A percentile compares a stretch with the other conserved stretches of the same genome.
Conservation (phyloP, 1,140 invertebrate species). For the Heliconius himera region DNA sequence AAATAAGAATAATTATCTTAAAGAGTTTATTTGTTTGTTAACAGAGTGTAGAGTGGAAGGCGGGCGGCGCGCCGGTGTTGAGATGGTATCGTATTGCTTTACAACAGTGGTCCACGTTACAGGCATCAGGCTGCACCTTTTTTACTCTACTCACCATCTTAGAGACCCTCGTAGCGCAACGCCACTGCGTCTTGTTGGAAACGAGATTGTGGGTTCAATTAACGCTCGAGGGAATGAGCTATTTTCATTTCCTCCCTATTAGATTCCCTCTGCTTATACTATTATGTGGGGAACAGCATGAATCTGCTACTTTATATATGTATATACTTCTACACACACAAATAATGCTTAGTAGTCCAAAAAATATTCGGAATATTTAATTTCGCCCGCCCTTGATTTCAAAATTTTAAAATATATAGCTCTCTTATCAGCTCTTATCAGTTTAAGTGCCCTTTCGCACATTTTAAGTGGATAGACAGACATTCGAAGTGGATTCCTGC, state of each 20-base stretch:
- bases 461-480: slow-evolving; percentile 5
- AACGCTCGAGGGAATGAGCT: too few species aligned
- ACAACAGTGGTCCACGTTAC: neutral
- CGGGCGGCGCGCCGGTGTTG: neutral
- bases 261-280: too few species aligned
- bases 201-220: too few species aligned
- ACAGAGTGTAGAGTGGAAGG: neutral
- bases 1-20: neutral
- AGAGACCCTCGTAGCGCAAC: too few species aligned
- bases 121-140: neutral
- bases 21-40: neutral
- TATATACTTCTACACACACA: too few species aligned
- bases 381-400: neutral
- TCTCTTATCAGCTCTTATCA: slow-evolving; percentile 2
- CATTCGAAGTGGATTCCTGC: neutral
- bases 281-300: too few species aligned
- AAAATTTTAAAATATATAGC: neutral
- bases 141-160: too few species aligned
- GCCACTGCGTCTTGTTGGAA: too few species aligned
- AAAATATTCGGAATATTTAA: neutral
- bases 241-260: too few species aligned
- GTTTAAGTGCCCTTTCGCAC: slow-evolving; percentile 13
- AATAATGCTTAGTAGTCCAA: too few species aligned
- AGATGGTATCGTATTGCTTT: neutral
- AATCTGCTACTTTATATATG: too few species aligned